Percentiles rank a stretch among this genome's conserved stretches.
Evolutionary conservation across 2,113 vertebrate species (phyloP).

Genomic region (Uria aalge): DNA sequence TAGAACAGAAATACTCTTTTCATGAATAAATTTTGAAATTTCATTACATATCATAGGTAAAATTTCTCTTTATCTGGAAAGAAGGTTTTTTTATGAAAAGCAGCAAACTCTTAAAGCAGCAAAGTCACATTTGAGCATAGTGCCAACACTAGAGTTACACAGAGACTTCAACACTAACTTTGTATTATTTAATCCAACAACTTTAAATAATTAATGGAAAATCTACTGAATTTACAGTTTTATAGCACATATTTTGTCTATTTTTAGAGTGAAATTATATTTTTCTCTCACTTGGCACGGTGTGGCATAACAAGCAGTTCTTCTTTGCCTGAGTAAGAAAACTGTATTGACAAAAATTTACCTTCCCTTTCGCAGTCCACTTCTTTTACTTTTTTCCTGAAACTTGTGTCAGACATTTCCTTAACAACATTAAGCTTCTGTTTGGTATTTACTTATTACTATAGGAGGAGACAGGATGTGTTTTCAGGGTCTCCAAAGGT

Average conservation of each 20-base stretch:
- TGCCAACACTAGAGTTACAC: not conserved
- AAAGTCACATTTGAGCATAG: not conserved
- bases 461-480: not conserved
- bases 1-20: not conserved
- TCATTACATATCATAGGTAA: not conserved
- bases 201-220: not conserved
- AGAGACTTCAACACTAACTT: not conserved
- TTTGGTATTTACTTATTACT: not conserved
- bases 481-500: rapidly evolving
- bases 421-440: not conserved
- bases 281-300: not conserved
- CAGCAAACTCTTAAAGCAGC: not conserved
- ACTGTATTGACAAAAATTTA: rapidly evolving
- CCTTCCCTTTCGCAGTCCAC: not conserved
- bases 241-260: not conserved
- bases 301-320: not conserved
- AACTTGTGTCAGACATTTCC: not conserved
- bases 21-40: not conserved
- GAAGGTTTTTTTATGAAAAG: not conserved
- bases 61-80: not conserved
- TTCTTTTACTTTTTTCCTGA: not conserved
- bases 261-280: not conserved
- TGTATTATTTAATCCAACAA: not conserved
- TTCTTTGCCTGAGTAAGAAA: not conserved
- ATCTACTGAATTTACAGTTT: not conserved